Percentiles rank a stretch among this genome's conserved stretches.
Conservation (phyloP, 2,113 vertebrate species). For the Microcebus murinus region DNA sequence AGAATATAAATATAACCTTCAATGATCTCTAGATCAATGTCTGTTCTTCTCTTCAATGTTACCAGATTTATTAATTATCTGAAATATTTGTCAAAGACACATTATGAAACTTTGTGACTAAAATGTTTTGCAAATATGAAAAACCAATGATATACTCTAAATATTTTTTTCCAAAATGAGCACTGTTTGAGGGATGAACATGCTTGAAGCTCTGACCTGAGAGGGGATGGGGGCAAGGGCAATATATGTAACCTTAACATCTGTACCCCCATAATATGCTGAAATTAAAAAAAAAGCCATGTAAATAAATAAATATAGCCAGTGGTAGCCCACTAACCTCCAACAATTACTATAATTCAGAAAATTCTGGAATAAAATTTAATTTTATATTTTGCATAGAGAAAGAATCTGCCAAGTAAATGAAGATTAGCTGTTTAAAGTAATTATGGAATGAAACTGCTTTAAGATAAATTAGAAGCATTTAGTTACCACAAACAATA, state of each 20-base stretch:
- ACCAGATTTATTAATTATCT: slow-evolving; percentile 11
- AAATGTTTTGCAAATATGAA: no score
- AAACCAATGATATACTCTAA: no score
- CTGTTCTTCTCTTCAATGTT: neutral
- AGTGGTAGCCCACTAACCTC: slow-evolving; percentile 1
- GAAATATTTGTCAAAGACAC: neutral
- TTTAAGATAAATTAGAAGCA: slow-evolving; percentile 24
- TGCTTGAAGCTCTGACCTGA: no score
- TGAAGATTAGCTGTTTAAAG: slow-evolving; percentile 45
- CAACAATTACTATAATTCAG: slow-evolving; percentile 37
- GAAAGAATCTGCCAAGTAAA: slow-evolving; percentile 1
- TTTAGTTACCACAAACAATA: neutral
- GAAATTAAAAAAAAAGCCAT: neutral
- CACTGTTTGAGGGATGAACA: no score
- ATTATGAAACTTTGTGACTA: neutral
- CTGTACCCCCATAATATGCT: no score
- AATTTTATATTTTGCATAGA: slow-evolving; percentile 41
- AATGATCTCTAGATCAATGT: neutral
- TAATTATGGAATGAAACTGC: neutral
- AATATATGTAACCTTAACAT: no score
- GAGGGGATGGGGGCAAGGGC: no score
- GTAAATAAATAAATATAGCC: slow-evolving; percentile 49
- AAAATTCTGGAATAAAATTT: slow-evolving; percentile 41
- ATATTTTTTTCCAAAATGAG: no score
- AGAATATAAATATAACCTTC: slow-evolving; percentile 64